These are phyloP conservation scores for Brotula barbata DNA, from an alignment of 2,797 vertebrate species.

Conservation along the genomic window DNA sequence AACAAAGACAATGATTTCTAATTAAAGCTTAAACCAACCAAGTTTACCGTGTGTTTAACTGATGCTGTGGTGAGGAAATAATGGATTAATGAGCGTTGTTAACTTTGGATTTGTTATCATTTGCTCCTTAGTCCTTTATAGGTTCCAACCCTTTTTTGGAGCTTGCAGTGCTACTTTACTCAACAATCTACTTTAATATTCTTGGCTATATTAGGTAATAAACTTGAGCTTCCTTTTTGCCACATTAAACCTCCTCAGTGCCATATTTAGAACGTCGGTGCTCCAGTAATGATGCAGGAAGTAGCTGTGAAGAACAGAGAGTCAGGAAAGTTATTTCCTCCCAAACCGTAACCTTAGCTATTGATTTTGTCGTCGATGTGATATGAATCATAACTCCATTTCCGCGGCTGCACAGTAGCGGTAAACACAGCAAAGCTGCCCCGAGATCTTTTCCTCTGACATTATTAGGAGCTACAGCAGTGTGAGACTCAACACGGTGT, in stretches of 20 bases:
- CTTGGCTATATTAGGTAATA: too few species aligned
- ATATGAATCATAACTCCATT: constrained; percentile 57
- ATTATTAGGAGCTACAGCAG: constrained; percentile 80
- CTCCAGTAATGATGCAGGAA: constrained; percentile 4
- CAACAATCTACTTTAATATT: too few species aligned
- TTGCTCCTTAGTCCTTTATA: too few species aligned
- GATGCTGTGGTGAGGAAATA: too few species aligned
- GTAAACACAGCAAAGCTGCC: constrained; percentile 67
- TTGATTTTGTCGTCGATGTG: constrained; percentile 69
- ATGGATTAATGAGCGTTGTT: too few species aligned
- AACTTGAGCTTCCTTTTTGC: too few species aligned
- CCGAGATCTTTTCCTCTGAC: constrained; percentile 77
- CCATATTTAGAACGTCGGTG: neutral
- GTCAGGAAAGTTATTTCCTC: constrained; percentile 23
- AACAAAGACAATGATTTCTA: too few species aligned
- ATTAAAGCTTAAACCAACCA: too few species aligned
- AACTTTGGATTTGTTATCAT: too few species aligned
- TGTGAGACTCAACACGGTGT: constrained; percentile 77
- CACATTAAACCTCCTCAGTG: neutral
- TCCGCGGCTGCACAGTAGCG: constrained; percentile 71
- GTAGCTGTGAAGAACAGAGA: constrained; percentile 13
- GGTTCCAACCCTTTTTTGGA: too few species aligned
- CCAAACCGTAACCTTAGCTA: constrained; percentile 42
- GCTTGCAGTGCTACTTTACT: too few species aligned
- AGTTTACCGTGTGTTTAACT: too few species aligned